Percentiles rank a stretch among this genome's conserved stretches.
phyloP scores from a whole-genome alignment of 1,140 invertebrate genomes.

The Drosophila athabasca region DNA sequence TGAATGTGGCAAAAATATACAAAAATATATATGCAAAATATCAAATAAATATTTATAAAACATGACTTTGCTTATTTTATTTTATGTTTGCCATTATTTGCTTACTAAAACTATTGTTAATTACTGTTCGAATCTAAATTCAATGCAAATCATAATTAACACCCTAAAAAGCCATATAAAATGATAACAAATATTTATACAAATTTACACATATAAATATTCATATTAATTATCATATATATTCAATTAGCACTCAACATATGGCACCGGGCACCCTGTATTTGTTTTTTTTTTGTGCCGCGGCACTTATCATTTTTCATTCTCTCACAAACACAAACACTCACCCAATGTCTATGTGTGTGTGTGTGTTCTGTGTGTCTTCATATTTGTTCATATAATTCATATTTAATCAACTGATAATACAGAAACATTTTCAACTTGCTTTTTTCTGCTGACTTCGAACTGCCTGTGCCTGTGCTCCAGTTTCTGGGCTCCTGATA shows the following conservation, averaged over 20 bases:
- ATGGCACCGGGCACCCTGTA: slow-evolving; percentile 52
- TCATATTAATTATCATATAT: too few relatives aligned
- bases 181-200: too few relatives aligned
- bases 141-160: slow-evolving; percentile 38
- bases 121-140: slow-evolving; percentile 8
- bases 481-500: slow-evolving; percentile 74
- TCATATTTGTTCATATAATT: slow-evolving; percentile 70
- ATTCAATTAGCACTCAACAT: background rate
- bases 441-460: slow-evolving; percentile 51
- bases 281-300: slow-evolving; percentile 25
- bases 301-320: slow-evolving; percentile 72
- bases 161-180: background rate
- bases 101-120: background rate
- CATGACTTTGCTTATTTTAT: too few relatives aligned
- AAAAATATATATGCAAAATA: background rate
- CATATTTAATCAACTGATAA: slow-evolving; percentile 82
- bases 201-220: too few relatives aligned
- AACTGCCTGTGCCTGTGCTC: slow-evolving; percentile 48
- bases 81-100: background rate
- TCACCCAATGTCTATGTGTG: slow-evolving; percentile 6
- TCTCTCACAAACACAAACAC: slow-evolving; percentile 11
- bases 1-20: background rate
- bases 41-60: too few relatives aligned
- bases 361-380: slow-evolving; percentile 23
- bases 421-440: slow-evolving; percentile 50